A percentile compares a stretch with the other conserved stretches of the same genome.
phyloP scores from a whole-genome alignment of 2,113 vertebrate genomes.

The Epinephelus cyanopodus region DNA sequence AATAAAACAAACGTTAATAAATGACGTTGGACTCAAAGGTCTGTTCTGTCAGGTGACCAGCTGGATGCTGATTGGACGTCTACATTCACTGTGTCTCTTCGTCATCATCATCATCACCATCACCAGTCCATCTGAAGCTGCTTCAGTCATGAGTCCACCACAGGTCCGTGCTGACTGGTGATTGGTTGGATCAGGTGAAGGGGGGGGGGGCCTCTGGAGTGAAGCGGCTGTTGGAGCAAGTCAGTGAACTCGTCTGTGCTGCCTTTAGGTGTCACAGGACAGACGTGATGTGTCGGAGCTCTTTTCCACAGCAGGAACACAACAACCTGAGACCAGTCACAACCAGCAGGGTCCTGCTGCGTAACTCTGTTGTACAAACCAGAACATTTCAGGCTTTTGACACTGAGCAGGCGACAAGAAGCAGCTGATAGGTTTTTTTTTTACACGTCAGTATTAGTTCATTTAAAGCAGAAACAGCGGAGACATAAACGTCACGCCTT shows the following conservation, averaged over 20 bases:
- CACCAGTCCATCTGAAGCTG: background rate
- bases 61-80: slow-evolving; percentile 42
- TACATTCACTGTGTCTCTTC: slow-evolving; percentile 61
- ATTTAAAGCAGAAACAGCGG: no score
- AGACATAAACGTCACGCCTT: no score
- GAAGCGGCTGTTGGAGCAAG: background rate
- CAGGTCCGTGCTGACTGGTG: slow-evolving; percentile 11
- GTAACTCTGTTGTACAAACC: no score
- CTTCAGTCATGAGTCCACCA: background rate
- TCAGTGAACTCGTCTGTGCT: slow-evolving; percentile 22
- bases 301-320: background rate
- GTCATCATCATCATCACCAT: no score
- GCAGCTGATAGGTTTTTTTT: no score
- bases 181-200: slow-evolving; percentile 20
- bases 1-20: background rate
- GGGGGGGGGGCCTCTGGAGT: slow-evolving; percentile 5
- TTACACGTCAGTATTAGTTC: no score
- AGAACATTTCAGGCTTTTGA: no score
- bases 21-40: no score
- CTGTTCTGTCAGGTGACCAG: no score
- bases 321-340: background rate
- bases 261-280: slow-evolving; percentile 37
- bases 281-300: background rate
- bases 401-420: no score
- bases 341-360: no score